Conservation (phyloP, 2,113 vertebrate species). For the Zosterops hypoxanthus region DNA sequence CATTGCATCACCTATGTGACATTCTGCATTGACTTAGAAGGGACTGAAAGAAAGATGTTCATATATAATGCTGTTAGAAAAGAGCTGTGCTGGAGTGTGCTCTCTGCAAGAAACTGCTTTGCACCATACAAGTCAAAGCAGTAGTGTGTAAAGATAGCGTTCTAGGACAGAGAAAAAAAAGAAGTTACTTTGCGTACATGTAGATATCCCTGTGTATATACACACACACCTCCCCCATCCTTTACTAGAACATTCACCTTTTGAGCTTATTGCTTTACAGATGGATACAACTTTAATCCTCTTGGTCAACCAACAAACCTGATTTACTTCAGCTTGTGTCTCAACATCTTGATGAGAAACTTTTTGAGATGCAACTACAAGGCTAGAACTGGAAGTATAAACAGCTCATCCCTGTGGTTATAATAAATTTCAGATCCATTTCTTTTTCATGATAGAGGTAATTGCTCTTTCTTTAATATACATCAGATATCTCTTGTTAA, state of each 20-base stretch:
- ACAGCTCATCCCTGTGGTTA: neutral
- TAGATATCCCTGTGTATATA: neutral
- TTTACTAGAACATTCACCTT: neutral
- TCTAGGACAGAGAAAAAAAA: neutral
- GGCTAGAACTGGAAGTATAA: neutral
- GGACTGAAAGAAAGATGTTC: neutral
- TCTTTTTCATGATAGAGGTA: neutral
- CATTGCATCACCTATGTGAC: neutral
- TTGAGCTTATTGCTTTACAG: neutral
- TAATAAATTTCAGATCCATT: neutral
- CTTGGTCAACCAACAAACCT: neutral
- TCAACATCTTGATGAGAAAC: neutral
- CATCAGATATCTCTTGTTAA: neutral
- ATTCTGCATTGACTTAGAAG: neutral
- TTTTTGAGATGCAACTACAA: neutral
- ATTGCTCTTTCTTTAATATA: neutral
- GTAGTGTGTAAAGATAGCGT: neutral
- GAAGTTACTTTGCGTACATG: neutral
- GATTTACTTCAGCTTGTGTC: neutral
- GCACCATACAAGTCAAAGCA: neutral
- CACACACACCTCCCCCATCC: rapidly evolving
- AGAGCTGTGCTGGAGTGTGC: neutral
- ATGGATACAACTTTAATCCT: neutral
- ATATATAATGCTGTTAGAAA: neutral
- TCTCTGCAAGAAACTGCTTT: neutral